A percentile compares a stretch with the other conserved stretches of the same genome.
phyloP scores from a whole-genome alignment of 2,797 vertebrate genomes.

The Fistularia tabacaria region DNA sequence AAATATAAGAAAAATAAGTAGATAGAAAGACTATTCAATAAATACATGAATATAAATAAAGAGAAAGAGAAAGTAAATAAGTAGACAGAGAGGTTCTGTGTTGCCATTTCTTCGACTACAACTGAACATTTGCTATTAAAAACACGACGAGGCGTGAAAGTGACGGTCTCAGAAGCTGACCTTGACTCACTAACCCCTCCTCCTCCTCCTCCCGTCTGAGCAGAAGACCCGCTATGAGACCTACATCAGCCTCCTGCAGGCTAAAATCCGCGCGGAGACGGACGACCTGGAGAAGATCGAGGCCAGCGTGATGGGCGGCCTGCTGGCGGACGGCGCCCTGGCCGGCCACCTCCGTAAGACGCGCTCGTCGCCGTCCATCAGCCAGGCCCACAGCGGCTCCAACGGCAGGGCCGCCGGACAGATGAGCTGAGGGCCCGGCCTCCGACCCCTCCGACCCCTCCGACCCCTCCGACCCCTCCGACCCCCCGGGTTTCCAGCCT shows the following conservation, averaged over 20 bases:
- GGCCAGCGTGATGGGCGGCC: slow-evolving; percentile 78
- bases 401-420: slow-evolving; percentile 67
- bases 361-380: slow-evolving; percentile 91
- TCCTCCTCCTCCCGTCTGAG: slow-evolving; percentile 21
- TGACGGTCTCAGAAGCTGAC: neutral
- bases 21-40: no score
- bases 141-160: no score
- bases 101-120: no score
- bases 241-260: slow-evolving; percentile 86
- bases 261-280: slow-evolving; percentile 85
- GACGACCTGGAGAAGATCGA: slow-evolving; percentile 95
- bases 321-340: slow-evolving; percentile 49
- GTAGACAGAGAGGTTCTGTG: no score
- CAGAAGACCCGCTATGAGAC: slow-evolving; percentile 96
- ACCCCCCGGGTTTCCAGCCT: slow-evolving; percentile 12
- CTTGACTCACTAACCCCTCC: neutral
- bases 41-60: no score
- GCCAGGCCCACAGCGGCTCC: slow-evolving; percentile 79
- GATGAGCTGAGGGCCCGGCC: slow-evolving; percentile 47
- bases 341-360: slow-evolving; percentile 87
- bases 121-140: no score
- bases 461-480: slow-evolving; percentile 15
- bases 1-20: no score
- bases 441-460: slow-evolving; percentile 24
- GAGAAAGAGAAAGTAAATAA: no score